Percentiles rank a stretch among this genome's conserved stretches.
Conservation (phyloP, 2,113 vertebrate species). For the Diadophis punctatus region DNA sequence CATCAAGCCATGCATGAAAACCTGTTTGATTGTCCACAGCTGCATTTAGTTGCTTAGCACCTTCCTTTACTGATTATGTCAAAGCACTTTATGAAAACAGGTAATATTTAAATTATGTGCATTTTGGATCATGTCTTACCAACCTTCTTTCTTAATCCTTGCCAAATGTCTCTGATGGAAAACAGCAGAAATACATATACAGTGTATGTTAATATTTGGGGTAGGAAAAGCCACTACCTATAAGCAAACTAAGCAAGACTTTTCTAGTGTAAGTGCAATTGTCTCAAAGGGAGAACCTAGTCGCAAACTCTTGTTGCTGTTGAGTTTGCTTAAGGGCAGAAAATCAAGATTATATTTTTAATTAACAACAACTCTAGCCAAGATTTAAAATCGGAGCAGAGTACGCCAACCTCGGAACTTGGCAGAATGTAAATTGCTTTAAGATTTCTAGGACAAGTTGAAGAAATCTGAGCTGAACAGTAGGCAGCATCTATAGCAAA, state of each 20-base stretch:
- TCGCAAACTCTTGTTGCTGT: background rate
- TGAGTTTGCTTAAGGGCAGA: background rate
- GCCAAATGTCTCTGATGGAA: background rate
- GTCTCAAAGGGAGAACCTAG: background rate
- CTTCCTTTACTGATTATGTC: slow-evolving; percentile 20
- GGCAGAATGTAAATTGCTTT: background rate
- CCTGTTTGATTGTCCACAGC: slow-evolving; percentile 16
- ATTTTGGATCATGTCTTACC: background rate
- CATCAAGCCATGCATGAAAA: slow-evolving; percentile 4
- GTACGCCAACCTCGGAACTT: background rate
- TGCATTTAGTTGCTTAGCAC: slow-evolving; percentile 28
- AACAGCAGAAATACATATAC: background rate
- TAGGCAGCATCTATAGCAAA: background rate
- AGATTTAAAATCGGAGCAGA: background rate
- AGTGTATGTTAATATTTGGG: background rate
- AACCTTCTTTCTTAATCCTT: background rate
- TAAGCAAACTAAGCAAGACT: background rate
- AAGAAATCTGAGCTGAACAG: background rate
- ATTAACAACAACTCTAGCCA: background rate
- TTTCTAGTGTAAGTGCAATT: background rate
- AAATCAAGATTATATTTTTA: background rate
- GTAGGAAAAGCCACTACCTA: background rate
- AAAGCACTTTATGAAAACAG: slow-evolving; percentile 10
- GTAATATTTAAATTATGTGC: background rate
- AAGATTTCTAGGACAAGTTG: background rate